phyloP scores from a whole-genome alignment of 2,888 invertebrate species.

The Dendrolimus houi region DNA sequence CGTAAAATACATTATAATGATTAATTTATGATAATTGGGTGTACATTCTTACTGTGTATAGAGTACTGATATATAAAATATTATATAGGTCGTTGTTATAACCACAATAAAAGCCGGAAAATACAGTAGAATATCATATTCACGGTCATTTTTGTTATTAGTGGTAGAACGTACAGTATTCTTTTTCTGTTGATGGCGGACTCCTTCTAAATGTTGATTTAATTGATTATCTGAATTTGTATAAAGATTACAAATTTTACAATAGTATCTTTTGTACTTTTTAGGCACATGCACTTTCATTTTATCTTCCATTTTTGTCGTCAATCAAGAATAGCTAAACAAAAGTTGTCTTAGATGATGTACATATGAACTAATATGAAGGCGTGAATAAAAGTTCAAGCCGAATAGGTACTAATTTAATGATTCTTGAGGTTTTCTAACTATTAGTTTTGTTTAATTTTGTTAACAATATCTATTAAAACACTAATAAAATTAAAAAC shows the following conservation, averaged over 20 bases:
- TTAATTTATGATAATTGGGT: conserved; percentile 30
- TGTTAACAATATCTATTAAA: too few species aligned
- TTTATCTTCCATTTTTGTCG: conserved; percentile 19
- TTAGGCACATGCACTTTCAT: conserved; percentile 11
- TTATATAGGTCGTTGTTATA: conserved; percentile 43
- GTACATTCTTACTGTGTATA: conserved; percentile 16
- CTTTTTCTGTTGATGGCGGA: conserved; percentile 52
- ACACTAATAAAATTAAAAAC: too few species aligned
- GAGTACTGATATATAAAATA: conserved; percentile 41
- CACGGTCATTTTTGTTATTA: conserved; percentile 27
- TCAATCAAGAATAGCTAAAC: background rate
- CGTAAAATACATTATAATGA: conserved; percentile 49
- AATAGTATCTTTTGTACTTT: conserved; percentile 45
- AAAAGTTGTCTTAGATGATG: too few species aligned
- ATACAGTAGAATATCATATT: conserved; percentile 39
- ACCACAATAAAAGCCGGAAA: conserved; percentile 41
- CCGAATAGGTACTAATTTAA: too few species aligned
- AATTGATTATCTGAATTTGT: conserved; percentile 65
- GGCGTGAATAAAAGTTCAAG: too few species aligned
- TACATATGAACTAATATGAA: too few species aligned
- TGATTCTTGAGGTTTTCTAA: too few species aligned
- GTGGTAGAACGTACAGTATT: conserved; percentile 27
- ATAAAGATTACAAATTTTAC: conserved; percentile 44
- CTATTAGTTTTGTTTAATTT: too few species aligned
- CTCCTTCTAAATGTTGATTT: conserved; percentile 59